Evolutionary conservation across 2,888 invertebrate species (phyloP).

Genomic region (Brachyopa scutellaris): DNA sequence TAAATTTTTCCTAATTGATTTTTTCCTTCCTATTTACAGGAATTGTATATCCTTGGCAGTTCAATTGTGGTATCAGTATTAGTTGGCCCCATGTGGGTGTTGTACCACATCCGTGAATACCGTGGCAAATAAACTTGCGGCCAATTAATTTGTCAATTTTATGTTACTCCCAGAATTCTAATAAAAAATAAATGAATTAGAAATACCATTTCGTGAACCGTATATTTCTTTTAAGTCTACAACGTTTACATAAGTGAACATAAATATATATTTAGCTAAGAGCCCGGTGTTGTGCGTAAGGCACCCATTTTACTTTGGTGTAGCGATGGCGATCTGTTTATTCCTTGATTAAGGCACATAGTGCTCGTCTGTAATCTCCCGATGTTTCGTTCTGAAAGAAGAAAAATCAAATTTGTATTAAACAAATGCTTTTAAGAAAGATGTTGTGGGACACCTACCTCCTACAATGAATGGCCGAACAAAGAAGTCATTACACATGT

Average conservation of each 20-base stretch:
- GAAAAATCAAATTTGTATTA: constrained; percentile 44
- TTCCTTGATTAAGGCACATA: constrained; percentile 81
- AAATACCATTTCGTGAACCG: constrained; percentile 17
- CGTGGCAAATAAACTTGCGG: constrained; percentile 71
- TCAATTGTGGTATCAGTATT: constrained; percentile 58
- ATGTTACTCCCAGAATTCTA: constrained; percentile 32
- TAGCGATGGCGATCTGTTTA: neutral
- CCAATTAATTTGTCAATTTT: neutral
- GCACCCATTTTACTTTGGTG: neutral
- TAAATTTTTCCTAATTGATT: neutral
- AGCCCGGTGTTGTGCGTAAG: constrained; percentile 2
- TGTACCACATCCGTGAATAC: constrained; percentile 79
- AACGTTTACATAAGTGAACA: constrained; percentile 15
- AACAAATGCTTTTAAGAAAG: too few relatives aligned
- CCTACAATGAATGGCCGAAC: constrained; percentile 30
- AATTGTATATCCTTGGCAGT: constrained; percentile 77
- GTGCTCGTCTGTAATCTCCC: constrained; percentile 83
- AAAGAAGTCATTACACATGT: constrained; percentile 29
- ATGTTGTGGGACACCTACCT: constrained; percentile 52
- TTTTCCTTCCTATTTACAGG: constrained; percentile 75
- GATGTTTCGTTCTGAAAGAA: constrained; percentile 82
- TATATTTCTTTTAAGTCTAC: constrained; percentile 29
- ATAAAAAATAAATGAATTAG: constrained; percentile 48
- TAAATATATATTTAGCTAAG: constrained; percentile 33
- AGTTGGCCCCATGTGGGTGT: constrained; percentile 79